Base-by-base conservation (phyloP, 1,140 invertebrate species). In the Notospermus geniculatus region DNA sequence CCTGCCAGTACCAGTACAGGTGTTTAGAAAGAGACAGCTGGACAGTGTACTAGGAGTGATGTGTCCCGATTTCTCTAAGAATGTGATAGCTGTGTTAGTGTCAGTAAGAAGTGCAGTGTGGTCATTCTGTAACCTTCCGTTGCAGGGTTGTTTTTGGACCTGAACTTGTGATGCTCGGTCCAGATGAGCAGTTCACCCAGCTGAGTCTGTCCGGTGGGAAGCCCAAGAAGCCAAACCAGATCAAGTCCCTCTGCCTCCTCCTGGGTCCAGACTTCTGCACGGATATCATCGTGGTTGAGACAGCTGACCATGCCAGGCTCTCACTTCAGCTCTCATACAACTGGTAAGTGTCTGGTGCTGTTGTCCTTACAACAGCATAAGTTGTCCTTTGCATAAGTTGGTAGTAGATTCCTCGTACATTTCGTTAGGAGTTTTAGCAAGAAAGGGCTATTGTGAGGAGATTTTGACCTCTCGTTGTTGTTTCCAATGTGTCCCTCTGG, bases 151-250 rank as follows among this genome's bases (percentile, higher is more conserved):
- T 83, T 9, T 85, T 84, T 77, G 84, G 84, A 23, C 84, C 84
- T n/a, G 84, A 85, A 59, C 69, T 85, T 59, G 84, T 85, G 2
- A 85, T 85, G 83, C 66, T 85, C 19, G 77, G 77, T n/a, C 84
- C 84, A n/a, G 83, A 84, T 69, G 84, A 85, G 66, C 82, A 85
- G 63, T 85, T 85, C 69, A 85, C 84, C 28, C 81, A 82, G 65
- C 73, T 85, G 0, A 77, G 75, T 64, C 59, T 85, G 22, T 84
- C 82, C 29, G 84, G 83, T 50, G 83, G 83, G 15, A 83, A 83
- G 65, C 84, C 84, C 23, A 85, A 85, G 72, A 80, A 81, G 64
- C 82, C 82, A 1, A 84, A 84, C 68, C 55, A 73, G 32, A 85
- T 85, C 65, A 80, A 81, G 60, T 74, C 80, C 30, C 67, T 85